These are phyloP conservation scores for Cyrtonyx montezumae DNA, from an alignment of 2,113 vertebrate genomes.

Conservation along the genomic window DNA sequence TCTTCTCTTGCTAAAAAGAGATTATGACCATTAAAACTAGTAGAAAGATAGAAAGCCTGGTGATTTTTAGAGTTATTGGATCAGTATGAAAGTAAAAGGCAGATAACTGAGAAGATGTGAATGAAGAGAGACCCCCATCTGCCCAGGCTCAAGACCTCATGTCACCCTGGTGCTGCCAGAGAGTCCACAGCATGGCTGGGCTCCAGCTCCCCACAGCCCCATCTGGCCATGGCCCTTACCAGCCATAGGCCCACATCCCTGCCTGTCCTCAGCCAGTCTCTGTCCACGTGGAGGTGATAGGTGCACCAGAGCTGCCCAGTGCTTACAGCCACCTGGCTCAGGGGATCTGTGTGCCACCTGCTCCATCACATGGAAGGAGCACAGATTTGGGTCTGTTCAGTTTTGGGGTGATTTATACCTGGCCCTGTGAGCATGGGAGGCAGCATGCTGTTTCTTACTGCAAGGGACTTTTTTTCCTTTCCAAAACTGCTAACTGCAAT, in stretches of 20 bases:
- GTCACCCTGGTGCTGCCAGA: accelerated
- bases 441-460: not conserved
- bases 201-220: not conserved
- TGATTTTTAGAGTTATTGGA: not conserved
- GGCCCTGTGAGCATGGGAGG: not conserved
- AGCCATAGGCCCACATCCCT: accelerated
- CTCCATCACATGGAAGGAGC: accelerated
- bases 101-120: not conserved
- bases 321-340: accelerated
- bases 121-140: not conserved
- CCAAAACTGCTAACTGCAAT: slow-evolving; percentile 43
- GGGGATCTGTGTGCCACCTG: not conserved
- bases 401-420: not conserved
- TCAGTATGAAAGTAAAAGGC: not conserved
- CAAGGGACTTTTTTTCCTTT: not conserved
- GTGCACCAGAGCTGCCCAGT: not conserved
- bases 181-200: accelerated
- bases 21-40: not conserved
- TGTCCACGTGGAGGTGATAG: not conserved
- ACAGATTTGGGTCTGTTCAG: not conserved
- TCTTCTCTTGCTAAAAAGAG: not conserved
- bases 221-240: not conserved
- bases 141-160: too few species aligned
- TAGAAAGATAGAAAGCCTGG: not conserved
- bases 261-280: accelerated